These are phyloP conservation scores for Hypomecis atomaria DNA, from an alignment of 2,888 invertebrate genomes.

Conservation along the genomic window DNA sequence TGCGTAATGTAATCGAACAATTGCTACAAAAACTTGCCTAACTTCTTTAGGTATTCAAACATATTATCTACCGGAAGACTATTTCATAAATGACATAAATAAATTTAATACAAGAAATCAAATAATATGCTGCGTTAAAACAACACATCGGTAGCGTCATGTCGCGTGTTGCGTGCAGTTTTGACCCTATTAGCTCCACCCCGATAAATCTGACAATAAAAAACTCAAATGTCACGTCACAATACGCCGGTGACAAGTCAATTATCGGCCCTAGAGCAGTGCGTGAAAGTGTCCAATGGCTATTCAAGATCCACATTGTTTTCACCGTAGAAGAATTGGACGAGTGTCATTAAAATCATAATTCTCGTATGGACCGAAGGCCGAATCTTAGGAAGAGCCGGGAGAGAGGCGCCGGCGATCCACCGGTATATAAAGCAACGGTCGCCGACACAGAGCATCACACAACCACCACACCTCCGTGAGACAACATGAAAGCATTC, in stretches of 20 bases:
- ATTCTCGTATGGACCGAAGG: conserved; percentile 82
- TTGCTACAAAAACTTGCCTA: conserved; percentile 25
- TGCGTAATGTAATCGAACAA: conserved; percentile 24
- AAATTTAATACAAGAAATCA: not conserved
- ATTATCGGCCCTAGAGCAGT: conserved; percentile 40
- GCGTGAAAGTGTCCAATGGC: conserved; percentile 70
- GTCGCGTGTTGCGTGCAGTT: conserved; percentile 13
- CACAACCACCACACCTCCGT: conserved; percentile 80
- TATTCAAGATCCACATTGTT: conserved; percentile 74
- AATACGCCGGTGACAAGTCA: conserved; percentile 23
- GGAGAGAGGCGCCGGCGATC: conserved; percentile 79
- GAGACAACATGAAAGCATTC: conserved; percentile 84
- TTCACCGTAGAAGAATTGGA: conserved; percentile 80
- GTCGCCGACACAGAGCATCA: conserved; percentile 75
- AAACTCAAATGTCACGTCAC: conserved; percentile 19
- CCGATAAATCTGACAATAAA: conserved; percentile 22
- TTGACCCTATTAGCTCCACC: conserved; percentile 13
- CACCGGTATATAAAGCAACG: conserved; percentile 75
- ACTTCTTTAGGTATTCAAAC: conserved; percentile 22
- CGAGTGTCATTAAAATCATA: conserved; percentile 83
- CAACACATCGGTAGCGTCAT: not conserved
- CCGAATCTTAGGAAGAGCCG: conserved; percentile 82
- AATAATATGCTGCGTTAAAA: not conserved
- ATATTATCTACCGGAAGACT: no score
- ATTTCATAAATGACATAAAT: not conserved